Percentiles rank a stretch among this genome's conserved stretches.
Evolutionary conservation across 1,140 invertebrate genomes (phyloP).

Genomic region (Steinernema feltiae): DNA sequence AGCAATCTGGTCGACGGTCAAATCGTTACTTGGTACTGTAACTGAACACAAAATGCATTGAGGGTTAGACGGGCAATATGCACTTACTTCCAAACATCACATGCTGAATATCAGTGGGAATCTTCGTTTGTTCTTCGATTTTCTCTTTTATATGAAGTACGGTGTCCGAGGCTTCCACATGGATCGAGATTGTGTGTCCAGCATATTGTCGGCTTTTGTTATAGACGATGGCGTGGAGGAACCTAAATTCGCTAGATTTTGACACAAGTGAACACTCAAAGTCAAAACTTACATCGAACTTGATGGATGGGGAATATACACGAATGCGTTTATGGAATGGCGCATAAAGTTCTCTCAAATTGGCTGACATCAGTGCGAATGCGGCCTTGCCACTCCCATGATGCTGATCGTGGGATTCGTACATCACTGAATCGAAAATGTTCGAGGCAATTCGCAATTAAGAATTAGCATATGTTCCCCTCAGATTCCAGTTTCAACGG

Average conservation of each 20-base stretch:
- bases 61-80: not conserved
- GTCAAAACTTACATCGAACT: too few species aligned
- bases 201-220: conserved; percentile 32
- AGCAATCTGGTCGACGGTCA: conserved; percentile 17
- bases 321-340: too few species aligned
- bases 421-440: too few species aligned
- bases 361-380: too few species aligned
- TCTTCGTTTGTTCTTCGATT: conserved; percentile 26
- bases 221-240: conserved; percentile 32
- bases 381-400: too few species aligned
- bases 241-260: conserved; percentile 21
- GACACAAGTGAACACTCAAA: too few species aligned
- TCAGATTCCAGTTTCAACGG: too few species aligned
- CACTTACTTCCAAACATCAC: conserved; percentile 30
- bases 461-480: too few species aligned
- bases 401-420: too few species aligned
- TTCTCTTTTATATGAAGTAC: conserved; percentile 24
- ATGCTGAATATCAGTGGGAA: conserved; percentile 30
- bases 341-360: too few species aligned
- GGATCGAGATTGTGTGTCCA: conserved; percentile 26
- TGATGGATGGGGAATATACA: too few species aligned
- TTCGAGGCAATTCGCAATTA: too few species aligned
- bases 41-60: conserved; percentile 8
- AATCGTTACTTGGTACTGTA: conserved; percentile 10
- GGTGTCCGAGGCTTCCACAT: not conserved